Evolutionary conservation across 2,113 vertebrate genomes (phyloP).

Genomic region (Butorides virescens): DNA sequence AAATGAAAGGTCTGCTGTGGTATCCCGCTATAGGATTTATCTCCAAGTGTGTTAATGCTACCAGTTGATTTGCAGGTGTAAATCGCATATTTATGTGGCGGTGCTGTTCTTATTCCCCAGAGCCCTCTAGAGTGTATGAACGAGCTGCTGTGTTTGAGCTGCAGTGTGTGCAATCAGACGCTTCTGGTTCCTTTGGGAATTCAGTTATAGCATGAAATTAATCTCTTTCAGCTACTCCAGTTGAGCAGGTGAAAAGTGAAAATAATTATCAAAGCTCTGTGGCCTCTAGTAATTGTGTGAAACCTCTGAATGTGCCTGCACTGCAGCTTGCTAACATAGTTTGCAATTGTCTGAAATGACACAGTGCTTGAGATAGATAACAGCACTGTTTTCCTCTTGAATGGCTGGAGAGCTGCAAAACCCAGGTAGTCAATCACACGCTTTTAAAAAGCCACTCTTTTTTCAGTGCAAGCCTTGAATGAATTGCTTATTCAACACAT

Average conservation of each 20-base stretch:
- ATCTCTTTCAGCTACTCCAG: constrained; percentile 38
- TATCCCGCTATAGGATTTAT: background rate
- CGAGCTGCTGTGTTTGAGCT: background rate
- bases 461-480: background rate
- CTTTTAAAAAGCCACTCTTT: background rate
- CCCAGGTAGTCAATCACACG: background rate
- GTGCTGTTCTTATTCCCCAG: background rate
- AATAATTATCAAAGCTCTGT: constrained; percentile 53
- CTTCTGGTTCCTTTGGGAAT: constrained; percentile 41
- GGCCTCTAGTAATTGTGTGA: constrained; percentile 30
- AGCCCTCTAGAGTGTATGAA: background rate
- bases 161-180: background rate
- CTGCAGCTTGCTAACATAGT: constrained; percentile 24
- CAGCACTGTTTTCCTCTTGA: background rate
- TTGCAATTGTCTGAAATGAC: constrained; percentile 28
- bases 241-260: constrained; percentile 59
- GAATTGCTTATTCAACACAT: constrained; percentile 21
- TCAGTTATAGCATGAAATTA: constrained; percentile 35
- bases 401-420: constrained; percentile 10
- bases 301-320: background rate
- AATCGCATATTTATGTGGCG: background rate
- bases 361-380: constrained; percentile 31
- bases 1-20: background rate
- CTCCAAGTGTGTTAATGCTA: background rate
- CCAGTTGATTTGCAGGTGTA: constrained; percentile 23